Percentiles rank a stretch among this genome's conserved stretches.
These are phyloP conservation scores for Neodon shergylaensis DNA, from an alignment of 2,113 vertebrate genomes.

Conservation along the genomic window DNA sequence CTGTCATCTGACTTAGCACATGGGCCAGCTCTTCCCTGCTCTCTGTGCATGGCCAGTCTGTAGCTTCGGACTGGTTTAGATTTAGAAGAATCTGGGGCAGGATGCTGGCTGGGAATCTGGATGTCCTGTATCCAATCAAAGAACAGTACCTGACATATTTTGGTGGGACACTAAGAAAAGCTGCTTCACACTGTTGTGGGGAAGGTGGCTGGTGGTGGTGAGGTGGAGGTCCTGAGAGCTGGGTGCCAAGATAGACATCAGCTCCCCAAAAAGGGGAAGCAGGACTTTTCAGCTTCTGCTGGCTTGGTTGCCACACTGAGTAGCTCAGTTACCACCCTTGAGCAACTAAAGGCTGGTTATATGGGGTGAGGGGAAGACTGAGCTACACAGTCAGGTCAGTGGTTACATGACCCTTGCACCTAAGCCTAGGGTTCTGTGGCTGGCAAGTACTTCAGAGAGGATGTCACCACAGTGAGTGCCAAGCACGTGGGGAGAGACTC, in stretches of 20 bases:
- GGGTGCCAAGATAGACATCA: neutral
- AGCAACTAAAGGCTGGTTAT: too few relatives aligned
- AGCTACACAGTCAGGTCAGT: neutral
- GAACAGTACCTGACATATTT: rapidly evolving
- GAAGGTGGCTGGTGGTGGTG: neutral
- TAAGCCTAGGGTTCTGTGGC: rapidly evolving
- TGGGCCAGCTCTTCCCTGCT: rapidly evolving
- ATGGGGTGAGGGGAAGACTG: neutral
- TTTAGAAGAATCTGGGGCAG: neutral
- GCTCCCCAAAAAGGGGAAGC: rapidly evolving
- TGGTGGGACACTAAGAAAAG: neutral
- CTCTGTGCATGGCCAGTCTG: rapidly evolving
- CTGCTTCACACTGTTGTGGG: neutral
- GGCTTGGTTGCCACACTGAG: rapidly evolving
- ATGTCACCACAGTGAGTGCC: rapidly evolving
- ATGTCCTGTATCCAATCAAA: rapidly evolving
- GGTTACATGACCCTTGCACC: rapidly evolving
- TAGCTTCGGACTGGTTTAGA: rapidly evolving
- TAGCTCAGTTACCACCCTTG: too few relatives aligned
- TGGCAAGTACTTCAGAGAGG: neutral
- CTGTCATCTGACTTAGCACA: too few relatives aligned
- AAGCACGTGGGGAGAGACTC: too few relatives aligned
- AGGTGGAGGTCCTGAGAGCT: neutral
- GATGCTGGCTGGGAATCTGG: neutral
- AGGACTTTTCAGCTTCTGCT: rapidly evolving